Evolutionary conservation across 2,113 vertebrate genomes (phyloP).

Genomic region (Centropus unirufus): DNA sequence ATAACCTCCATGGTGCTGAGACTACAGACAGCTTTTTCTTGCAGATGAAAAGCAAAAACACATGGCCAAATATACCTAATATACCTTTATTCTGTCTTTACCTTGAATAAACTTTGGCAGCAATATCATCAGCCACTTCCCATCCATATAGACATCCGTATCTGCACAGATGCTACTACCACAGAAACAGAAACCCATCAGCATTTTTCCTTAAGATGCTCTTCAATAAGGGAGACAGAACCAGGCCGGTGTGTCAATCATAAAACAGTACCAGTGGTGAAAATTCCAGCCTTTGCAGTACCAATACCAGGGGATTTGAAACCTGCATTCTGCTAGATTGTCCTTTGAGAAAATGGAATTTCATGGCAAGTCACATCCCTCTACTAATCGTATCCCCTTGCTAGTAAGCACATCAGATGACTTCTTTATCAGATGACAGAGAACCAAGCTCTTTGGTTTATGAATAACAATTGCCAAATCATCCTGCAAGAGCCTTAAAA

Average conservation of each 20-base stretch:
- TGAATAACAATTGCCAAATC: background rate
- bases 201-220: background rate
- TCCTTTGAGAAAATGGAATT: slow-evolving; percentile 4
- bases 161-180: background rate
- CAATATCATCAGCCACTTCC: background rate
- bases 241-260: background rate
- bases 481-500: slow-evolving; percentile 6
- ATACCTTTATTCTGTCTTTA: background rate
- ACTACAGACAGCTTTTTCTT: background rate
- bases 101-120: background rate
- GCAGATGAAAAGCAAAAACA: background rate
- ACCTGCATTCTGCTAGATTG: slow-evolving; percentile 36
- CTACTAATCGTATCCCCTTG: background rate
- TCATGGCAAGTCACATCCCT: slow-evolving; percentile 2
- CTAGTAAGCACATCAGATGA: slow-evolving; percentile 26
- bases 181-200: background rate
- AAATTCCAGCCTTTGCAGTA: background rate
- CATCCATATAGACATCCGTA: background rate
- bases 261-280: slow-evolving; percentile 25
- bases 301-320: background rate
- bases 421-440: background rate
- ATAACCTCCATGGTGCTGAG: background rate
- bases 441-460: background rate
- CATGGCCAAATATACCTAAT: background rate
- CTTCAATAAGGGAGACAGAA: background rate